phyloP scores from a whole-genome alignment of 2,888 invertebrate genomes.

The Esperia sulphurella region DNA sequence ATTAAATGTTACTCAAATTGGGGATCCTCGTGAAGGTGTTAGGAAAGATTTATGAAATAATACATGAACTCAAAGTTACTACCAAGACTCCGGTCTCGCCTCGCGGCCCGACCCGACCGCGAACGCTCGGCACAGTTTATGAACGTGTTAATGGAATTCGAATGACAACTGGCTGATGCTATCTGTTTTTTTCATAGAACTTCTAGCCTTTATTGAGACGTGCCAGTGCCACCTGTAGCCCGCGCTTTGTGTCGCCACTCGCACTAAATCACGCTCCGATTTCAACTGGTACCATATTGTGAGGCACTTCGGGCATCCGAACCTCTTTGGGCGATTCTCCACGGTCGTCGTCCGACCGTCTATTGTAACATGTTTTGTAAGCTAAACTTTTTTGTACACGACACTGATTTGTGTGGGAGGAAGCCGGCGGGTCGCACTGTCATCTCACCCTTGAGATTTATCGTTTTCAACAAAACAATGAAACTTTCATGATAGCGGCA shows the following conservation, averaged over 20 bases:
- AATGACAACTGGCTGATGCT: slow-evolving; percentile 21
- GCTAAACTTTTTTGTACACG: no score
- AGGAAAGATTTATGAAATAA: no score
- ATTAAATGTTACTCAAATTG: no score
- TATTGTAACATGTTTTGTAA: no score
- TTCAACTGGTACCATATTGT: no score
- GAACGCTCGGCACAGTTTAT: slow-evolving; percentile 1
- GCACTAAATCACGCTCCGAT: slow-evolving; percentile 4
- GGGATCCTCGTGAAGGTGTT: no score
- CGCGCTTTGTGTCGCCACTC: background rate
- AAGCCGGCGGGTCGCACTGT: background rate
- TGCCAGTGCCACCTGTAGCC: slow-evolving; percentile 12
- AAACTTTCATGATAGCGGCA: background rate
- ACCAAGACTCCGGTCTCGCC: no score
- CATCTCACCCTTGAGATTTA: background rate
- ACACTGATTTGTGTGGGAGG: no score
- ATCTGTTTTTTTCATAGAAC: slow-evolving; percentile 26
- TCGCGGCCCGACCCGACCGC: background rate
- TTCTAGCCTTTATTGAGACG: slow-evolving; percentile 21
- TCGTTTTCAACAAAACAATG: slow-evolving; percentile 10
- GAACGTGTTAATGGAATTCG: slow-evolving; percentile 22
- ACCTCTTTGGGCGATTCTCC: background rate
- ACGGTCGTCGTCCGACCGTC: no score
- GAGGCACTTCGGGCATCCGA: no score
- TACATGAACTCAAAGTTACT: no score